phyloP scores from a whole-genome alignment of 2,888 invertebrate genomes.

The Ophraella communa region DNA sequence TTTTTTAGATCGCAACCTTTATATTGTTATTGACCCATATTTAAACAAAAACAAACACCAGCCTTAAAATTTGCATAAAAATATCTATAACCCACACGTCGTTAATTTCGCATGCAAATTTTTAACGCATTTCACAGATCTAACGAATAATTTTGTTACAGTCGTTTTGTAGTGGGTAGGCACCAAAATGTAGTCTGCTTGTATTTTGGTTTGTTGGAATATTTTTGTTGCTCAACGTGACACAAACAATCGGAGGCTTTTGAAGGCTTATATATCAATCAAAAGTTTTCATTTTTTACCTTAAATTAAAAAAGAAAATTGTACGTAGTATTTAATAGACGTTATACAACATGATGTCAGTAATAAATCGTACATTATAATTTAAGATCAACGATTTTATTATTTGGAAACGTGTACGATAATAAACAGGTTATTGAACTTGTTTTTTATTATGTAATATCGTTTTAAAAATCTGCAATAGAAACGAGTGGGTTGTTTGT shows the following conservation, averaged over 20 bases:
- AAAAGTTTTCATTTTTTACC: no score
- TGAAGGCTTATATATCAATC: no score
- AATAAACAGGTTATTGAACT: neutral
- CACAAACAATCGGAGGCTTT: no score
- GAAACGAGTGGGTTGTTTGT: neutral
- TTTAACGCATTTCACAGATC: neutral
- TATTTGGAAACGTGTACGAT: neutral
- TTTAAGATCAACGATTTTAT: neutral
- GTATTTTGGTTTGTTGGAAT: no score
- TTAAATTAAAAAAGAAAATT: no score
- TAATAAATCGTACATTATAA: no score
- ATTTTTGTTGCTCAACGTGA: no score
- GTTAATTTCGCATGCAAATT: neutral
- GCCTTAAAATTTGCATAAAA: constrained; percentile 16
- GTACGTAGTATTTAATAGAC: no score
- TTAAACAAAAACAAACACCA: neutral
- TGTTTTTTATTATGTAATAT: neutral
- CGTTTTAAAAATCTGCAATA: neutral
- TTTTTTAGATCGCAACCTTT: neutral
- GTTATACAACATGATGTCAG: no score
- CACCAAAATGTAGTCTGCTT: no score
- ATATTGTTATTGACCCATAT: constrained; percentile 18
- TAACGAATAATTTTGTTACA: neutral
- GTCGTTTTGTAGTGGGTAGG: neutral
- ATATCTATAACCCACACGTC: constrained; percentile 19